Base-by-base conservation (phyloP, 2,113 vertebrate species). In the Trogon surrucura region DNA sequence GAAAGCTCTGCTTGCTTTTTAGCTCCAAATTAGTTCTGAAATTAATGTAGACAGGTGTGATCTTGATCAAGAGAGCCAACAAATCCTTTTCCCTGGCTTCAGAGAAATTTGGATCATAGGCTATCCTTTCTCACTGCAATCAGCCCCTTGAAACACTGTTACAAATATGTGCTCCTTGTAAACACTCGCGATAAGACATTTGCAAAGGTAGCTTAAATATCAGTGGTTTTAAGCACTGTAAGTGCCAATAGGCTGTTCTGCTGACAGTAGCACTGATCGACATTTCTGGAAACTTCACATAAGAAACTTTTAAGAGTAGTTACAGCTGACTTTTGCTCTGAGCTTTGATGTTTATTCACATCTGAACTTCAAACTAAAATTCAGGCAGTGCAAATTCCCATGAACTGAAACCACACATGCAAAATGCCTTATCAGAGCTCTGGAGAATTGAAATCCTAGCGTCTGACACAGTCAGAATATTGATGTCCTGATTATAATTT, bases 341-440 rank as follows among this genome's bases (percentile, higher is more conserved):
- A 69, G 62, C 91, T 96, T 94, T 96, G 86, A 91, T 91, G 48
- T 89, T 95, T 91, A 74, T 93, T 93, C 85, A 67, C 67, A 83
- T 66, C 56, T 91, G 57, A 90, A 77, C 65, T 85, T 96, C 94
- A 95, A 88, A 90, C 81, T 90, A 53, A 85, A 90, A 89, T 94
- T 80, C 67, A 90, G 67, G 58, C 75, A 56, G 64, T 56, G 82
- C 74, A 95, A 85, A 94, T 93, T 90, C 56, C 58, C 67, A 4
- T 80, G 85, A 90, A 90, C 29, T 38, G 85, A 85, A 94, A 66
- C 79, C 56, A 48, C 41, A 47, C 54, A 58, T 1, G 2, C 30
- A 66, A 67, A 96, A 88, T 72, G 51, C 54, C 36, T 94, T 88
- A 83, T 73, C 79, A 78, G 54, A 88, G 44, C 77, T 73, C 87